Conservation (phyloP, 2,797 vertebrate genomes). For the Brotogeris chrysoptera region DNA sequence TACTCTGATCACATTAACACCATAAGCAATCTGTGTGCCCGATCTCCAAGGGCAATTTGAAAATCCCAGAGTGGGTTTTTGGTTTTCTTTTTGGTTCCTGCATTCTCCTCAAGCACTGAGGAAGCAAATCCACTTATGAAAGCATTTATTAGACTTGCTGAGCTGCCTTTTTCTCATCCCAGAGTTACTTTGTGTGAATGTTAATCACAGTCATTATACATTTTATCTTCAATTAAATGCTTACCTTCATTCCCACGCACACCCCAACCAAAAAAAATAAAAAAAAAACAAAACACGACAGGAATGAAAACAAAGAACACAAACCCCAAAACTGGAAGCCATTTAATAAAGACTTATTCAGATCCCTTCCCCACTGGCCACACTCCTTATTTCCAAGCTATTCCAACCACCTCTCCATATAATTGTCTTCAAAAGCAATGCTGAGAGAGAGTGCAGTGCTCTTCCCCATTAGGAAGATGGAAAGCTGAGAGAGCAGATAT, state of each 20-base stretch:
- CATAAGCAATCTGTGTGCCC: not conserved
- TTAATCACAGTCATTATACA: not conserved
- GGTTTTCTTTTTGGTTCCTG: not conserved
- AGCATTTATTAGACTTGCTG: not conserved
- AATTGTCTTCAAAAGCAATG: not conserved
- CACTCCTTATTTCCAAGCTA: not conserved
- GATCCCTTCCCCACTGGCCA: not conserved
- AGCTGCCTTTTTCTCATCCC: not conserved
- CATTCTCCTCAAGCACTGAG: not conserved
- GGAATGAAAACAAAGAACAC: not conserved
- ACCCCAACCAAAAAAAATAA: too few relatives aligned
- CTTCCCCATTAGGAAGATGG: not conserved
- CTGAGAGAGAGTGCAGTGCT: fast-evolving
- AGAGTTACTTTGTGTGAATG: not conserved
- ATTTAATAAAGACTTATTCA: not conserved
- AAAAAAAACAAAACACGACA: not conserved
- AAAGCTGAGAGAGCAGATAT: not conserved
- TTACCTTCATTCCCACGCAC: not conserved
- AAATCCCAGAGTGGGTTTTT: not conserved
- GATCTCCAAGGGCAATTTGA: not conserved
- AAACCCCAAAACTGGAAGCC: not conserved
- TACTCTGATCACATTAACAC: not conserved
- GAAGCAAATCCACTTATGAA: not conserved
- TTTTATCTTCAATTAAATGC: not conserved
- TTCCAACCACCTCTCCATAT: not conserved